phyloP scores from a whole-genome alignment of 2,113 vertebrate species.

The Eurypyga helias region DNA sequence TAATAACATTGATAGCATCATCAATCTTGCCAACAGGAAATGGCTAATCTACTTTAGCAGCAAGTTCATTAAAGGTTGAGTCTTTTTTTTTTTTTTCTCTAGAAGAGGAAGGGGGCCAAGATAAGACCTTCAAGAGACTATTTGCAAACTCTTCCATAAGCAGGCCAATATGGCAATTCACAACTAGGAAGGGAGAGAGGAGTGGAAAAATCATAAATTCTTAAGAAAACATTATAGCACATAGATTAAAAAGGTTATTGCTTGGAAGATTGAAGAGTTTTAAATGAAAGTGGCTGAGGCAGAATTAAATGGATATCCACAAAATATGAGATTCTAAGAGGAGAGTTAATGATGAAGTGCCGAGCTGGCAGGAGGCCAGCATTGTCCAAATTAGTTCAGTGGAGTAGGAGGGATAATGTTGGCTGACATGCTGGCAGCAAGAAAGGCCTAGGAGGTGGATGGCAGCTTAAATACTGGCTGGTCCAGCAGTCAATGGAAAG shows the following conservation, averaged over 20 bases:
- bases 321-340: background rate
- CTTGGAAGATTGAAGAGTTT: conserved; percentile 25
- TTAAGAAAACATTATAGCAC: conserved; percentile 54
- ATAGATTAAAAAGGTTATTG: conserved; percentile 37
- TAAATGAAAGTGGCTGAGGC: conserved; percentile 27
- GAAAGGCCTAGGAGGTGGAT: conserved; percentile 36
- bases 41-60: conserved; percentile 59
- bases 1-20: conserved; percentile 68
- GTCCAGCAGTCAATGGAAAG: conserved; percentile 8
- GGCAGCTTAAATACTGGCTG: background rate
- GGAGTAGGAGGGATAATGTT: background rate
- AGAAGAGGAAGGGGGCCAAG: background rate
- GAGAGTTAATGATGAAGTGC: conserved; percentile 27
- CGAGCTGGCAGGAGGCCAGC: background rate
- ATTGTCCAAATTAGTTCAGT: background rate
- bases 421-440: conserved; percentile 6
- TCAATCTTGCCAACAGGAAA: conserved; percentile 65
- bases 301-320: conserved; percentile 41
- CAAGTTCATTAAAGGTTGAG: conserved; percentile 65
- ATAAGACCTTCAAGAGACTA: conserved; percentile 42
- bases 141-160: background rate
- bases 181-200: background rate
- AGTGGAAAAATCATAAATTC: conserved; percentile 20
- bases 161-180: background rate
- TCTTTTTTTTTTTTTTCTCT: background rate